These are phyloP conservation scores for Alcedo quadribrachys DNA, from an alignment of 2,797 vertebrate species.

Conservation along the genomic window DNA sequence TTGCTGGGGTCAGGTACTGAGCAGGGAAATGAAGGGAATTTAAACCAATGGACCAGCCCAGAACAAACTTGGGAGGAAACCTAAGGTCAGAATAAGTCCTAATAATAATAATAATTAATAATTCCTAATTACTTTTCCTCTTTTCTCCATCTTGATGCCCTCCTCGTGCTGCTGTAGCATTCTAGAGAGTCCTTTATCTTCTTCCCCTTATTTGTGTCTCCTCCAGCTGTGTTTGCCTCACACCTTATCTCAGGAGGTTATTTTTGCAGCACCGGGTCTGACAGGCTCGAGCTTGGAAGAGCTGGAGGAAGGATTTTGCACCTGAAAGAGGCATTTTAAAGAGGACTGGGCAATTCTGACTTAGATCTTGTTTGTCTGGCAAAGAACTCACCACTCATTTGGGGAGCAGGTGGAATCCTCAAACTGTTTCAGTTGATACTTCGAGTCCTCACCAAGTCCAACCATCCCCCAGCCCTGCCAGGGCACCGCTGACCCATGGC, in stretches of 20 bases:
- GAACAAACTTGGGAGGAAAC: neutral
- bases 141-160: neutral
- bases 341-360: neutral
- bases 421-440: neutral
- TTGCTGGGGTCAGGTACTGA: neutral
- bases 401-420: neutral
- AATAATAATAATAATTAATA: neutral
- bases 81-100: neutral
- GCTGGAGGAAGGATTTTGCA: neutral
- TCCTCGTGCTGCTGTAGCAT: accelerated
- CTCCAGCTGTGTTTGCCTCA: neutral
- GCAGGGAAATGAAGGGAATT: neutral
- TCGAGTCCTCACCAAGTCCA: neutral
- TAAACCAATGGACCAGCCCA: neutral
- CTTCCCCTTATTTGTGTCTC: neutral
- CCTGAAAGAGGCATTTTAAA: neutral
- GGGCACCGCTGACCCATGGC: neutral
- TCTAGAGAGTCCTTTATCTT: neutral
- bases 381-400: neutral
- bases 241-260: neutral
- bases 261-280: neutral
- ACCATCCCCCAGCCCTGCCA: accelerated
- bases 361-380: neutral
- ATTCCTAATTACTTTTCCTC: neutral
- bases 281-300: neutral